phyloP scores from a whole-genome alignment of 2,888 invertebrate genomes.

The Drosophila anomelani region DNA sequence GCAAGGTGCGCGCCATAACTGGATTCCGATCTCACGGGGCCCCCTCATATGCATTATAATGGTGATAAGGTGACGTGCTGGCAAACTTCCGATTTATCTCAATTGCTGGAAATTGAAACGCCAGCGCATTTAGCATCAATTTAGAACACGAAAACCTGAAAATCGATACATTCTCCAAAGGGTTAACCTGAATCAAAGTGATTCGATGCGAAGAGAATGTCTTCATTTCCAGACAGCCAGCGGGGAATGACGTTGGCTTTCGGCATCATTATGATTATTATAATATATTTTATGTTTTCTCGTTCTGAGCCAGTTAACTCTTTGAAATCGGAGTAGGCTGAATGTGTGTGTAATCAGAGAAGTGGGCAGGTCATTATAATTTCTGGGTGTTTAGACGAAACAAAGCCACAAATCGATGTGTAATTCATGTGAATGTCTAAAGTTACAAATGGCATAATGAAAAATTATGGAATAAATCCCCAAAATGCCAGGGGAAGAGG shows the following conservation, averaged over 20 bases:
- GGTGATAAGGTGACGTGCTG: constrained; percentile 32
- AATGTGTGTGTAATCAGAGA: constrained; percentile 49
- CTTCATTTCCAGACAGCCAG: constrained; percentile 61
- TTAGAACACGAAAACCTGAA: constrained; percentile 70
- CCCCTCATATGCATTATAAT: constrained; percentile 42
- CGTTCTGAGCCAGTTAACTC: constrained; percentile 60
- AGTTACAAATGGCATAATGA: constrained; percentile 19
- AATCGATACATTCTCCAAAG: constrained; percentile 33
- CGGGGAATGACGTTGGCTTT: constrained; percentile 21
- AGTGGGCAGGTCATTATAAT: constrained; percentile 25
- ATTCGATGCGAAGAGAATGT: constrained; percentile 58
- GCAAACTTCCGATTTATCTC: constrained; percentile 82
- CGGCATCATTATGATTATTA: constrained; percentile 39
- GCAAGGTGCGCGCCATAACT: constrained; percentile 74
- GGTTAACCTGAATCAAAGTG: constrained; percentile 18
- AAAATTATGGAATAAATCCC: constrained; percentile 2
- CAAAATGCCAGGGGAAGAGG: neutral
- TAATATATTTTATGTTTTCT: constrained; percentile 47
- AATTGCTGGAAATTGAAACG: constrained; percentile 79
- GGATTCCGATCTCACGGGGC: constrained; percentile 5
- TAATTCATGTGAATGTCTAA: constrained; percentile 8
- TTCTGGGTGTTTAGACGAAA: constrained; percentile 26
- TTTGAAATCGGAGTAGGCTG: constrained; percentile 70
- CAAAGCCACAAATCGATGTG: constrained; percentile 5
- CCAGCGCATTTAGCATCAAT: constrained; percentile 73